phyloP scores from a whole-genome alignment of 2,113 vertebrate genomes.

The Solea senegalensis region DNA sequence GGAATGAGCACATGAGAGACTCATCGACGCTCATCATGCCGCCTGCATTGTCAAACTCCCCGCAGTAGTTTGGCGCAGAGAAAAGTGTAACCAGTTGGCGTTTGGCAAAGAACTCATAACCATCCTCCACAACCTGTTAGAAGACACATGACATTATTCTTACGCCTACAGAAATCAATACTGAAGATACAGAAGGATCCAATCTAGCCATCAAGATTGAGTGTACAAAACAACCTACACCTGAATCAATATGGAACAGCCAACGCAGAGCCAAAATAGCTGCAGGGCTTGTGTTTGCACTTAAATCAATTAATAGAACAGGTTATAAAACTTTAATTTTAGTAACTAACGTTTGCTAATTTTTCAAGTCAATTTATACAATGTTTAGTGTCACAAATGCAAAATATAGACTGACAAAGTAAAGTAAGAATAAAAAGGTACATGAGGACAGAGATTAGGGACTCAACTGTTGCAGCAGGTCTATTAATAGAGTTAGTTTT shows the following conservation, averaged over 20 bases:
- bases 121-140: constrained; percentile 79
- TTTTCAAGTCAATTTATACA: not conserved
- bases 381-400: not conserved
- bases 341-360: not conserved
- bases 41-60: constrained; percentile 95
- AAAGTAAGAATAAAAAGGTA: not conserved
- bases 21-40: constrained; percentile 98
- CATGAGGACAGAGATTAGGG: constrained; percentile 8
- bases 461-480: not conserved
- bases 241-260: constrained; percentile 30
- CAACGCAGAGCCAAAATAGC: constrained; percentile 14
- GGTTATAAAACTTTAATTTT: not conserved
- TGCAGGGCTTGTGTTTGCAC: not conserved
- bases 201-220: constrained; percentile 11
- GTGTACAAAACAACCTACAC: constrained; percentile 41
- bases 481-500: constrained; percentile 19
- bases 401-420: not conserved
- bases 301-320: not conserved
- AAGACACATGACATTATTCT: constrained; percentile 44
- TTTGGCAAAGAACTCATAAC: constrained; percentile 81
- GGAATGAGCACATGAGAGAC: constrained; percentile 97
- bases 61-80: constrained; percentile 88
- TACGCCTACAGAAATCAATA: constrained; percentile 54
- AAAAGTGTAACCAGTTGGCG: constrained; percentile 82
- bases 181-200: constrained; percentile 34